Evolutionary conservation across 2,888 invertebrate genomes (phyloP), one percentile per base, ranked within the genome.

Genomic region (Polymixis lichenea): DNA sequence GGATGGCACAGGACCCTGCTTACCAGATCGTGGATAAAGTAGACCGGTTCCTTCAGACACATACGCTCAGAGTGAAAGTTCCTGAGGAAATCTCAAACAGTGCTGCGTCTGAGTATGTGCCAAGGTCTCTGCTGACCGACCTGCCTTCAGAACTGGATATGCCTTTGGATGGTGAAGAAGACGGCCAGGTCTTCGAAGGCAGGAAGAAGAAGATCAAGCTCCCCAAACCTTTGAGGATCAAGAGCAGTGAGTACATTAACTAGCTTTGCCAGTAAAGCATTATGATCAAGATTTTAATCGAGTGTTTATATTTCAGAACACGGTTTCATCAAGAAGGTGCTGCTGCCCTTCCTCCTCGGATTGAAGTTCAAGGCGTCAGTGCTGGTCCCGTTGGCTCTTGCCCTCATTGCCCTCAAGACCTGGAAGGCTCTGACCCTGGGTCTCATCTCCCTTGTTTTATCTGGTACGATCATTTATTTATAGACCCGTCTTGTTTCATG

Each of bases 381-480:
- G 51, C 93, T 98, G 88, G 98, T 98, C 61, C 98, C 98, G 0
- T 94, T 98, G 80, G 98, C 98, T 22, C 96, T 98, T 76, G 98
- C 98, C 55, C 95, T 98, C 77, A 98, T 98, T 90, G 98, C 98
- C 0, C 96, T 98, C 75, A 98, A 98, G 94, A 98, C 98, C 25
- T 98, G 98, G 98, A 98, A 98, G 93, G 98, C 98, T 61, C 96
- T 98, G 87, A 98, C 98, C 15, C 97, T 98, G 85, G 98, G 98
- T 80, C 97, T 98, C 8, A 97, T 98, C 79, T 98, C 98, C 5
- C 95, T 98, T 91, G 98, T 98, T 43, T 96, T 98, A 65, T 98
- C 98, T 85, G 98, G 98, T 97, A 93, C 85, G 73, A 67, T 49
- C 2, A 66, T 75, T 79, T 68, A 13, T 43, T n/a, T 1, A 55